A percentile compares a stretch with the other conserved stretches of the same genome.
Conservation (phyloP, 2,797 vertebrate genomes). For the Myotis myotis region DNA sequence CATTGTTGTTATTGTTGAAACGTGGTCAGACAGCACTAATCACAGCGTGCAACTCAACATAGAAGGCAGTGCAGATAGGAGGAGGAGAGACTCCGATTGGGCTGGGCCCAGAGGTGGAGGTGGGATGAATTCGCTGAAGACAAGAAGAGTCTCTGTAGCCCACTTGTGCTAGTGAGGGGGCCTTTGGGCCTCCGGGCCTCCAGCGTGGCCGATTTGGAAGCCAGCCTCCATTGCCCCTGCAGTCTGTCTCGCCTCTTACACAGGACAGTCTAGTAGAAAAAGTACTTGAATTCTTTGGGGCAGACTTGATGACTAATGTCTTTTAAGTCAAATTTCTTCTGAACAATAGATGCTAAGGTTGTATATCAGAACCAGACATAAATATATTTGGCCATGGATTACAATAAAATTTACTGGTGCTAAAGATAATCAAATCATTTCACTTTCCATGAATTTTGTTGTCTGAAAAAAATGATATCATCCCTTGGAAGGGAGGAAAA, state of each 20-base stretch:
- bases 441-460: slow-evolving; percentile 65
- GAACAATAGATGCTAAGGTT: slow-evolving; percentile 37
- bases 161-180: background rate
- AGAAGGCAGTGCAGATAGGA: background rate
- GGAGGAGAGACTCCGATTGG: background rate
- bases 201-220: background rate
- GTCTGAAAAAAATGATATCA: slow-evolving; percentile 50
- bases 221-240: background rate
- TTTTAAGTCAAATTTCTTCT: slow-evolving; percentile 63
- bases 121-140: background rate
- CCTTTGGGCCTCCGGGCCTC: background rate
- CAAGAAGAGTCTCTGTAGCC: background rate
- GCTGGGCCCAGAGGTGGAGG: background rate
- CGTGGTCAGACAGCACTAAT: background rate
- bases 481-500: background rate
- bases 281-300: background rate
- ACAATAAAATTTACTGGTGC: slow-evolving; percentile 59
- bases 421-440: slow-evolving; percentile 67
- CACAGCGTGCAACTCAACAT: background rate
- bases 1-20: background rate
- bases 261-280: background rate
- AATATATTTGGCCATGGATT: slow-evolving; percentile 56
- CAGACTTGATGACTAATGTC: slow-evolving; percentile 31
- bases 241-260: background rate
- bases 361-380: slow-evolving; percentile 62